These are phyloP conservation scores for Heliconius ethilla DNA, from an alignment of 2,888 invertebrate genomes.

Conservation along the genomic window DNA sequence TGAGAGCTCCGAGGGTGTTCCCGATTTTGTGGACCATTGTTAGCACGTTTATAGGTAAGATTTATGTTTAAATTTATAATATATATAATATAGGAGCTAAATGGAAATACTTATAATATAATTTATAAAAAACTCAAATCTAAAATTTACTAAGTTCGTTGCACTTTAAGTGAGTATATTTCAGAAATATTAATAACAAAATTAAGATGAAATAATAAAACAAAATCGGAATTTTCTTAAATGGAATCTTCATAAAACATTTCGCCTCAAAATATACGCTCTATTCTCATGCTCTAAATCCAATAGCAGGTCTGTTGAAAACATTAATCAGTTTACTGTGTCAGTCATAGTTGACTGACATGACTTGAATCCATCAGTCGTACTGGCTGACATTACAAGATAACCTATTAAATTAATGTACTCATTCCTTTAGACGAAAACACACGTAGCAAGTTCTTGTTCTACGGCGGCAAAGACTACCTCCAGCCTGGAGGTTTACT, in stretches of 20 bases:
- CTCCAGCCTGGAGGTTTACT: slow-evolving; percentile 89
- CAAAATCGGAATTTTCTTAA: no score
- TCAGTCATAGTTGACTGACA: slow-evolving; percentile 1
- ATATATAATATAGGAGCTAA: no score
- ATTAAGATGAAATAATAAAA: no score
- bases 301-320: not conserved
- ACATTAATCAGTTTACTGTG: not conserved
- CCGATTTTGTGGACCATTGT: slow-evolving; percentile 97
- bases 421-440: slow-evolving; percentile 87
- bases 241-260: not conserved
- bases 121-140: no score
- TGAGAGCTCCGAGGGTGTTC: slow-evolving; percentile 95
- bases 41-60: slow-evolving; percentile 93
- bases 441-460: slow-evolving; percentile 94
- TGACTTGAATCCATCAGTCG: not conserved
- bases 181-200: no score
- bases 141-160: no score
- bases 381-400: not conserved
- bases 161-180: no score
- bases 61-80: not conserved
- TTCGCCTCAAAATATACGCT: not conserved
- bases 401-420: not conserved
- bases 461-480: slow-evolving; percentile 95
- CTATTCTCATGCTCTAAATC: not conserved
- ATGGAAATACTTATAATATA: no score